These are phyloP conservation scores for Campylorhamphus procurvoides DNA, from an alignment of 2,113 vertebrate genomes.

Conservation along the genomic window DNA sequence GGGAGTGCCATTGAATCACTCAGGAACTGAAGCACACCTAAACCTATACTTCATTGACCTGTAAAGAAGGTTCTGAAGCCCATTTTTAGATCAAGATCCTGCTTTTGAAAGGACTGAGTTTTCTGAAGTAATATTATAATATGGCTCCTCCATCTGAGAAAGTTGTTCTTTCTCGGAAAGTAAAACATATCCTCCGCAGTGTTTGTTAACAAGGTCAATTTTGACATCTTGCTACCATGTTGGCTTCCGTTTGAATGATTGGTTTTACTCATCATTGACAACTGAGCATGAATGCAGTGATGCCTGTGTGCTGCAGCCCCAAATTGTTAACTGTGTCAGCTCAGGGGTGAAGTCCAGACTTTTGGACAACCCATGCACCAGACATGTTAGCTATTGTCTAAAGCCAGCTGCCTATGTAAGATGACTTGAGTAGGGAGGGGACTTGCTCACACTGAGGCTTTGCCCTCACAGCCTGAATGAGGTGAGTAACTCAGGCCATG, in stretches of 20 bases:
- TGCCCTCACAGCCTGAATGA: neutral
- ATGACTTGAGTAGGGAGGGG: neutral
- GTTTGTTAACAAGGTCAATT: neutral
- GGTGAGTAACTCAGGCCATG: accelerated
- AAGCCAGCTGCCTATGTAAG: neutral
- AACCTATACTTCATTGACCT: neutral
- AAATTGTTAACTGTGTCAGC: neutral
- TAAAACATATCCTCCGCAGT: neutral
- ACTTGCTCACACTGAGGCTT: neutral
- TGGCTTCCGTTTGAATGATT: neutral
- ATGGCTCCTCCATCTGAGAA: neutral
- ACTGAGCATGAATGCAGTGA: neutral
- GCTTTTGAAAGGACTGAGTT: neutral
- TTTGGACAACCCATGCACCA: accelerated
- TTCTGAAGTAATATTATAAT: neutral
- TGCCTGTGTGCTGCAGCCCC: neutral
- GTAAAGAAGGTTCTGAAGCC: neutral
- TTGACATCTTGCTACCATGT: neutral
- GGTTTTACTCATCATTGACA: neutral
- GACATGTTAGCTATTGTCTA: neutral
- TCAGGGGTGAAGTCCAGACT: neutral
- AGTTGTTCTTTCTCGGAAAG: neutral
- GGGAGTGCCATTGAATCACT: neutral
- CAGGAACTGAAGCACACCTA: neutral
- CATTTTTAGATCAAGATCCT: neutral